A percentile compares a stretch with the other conserved stretches of the same genome.
phyloP scores from a whole-genome alignment of 2,113 vertebrate species.

The Gambusia holbrooki region DNA sequence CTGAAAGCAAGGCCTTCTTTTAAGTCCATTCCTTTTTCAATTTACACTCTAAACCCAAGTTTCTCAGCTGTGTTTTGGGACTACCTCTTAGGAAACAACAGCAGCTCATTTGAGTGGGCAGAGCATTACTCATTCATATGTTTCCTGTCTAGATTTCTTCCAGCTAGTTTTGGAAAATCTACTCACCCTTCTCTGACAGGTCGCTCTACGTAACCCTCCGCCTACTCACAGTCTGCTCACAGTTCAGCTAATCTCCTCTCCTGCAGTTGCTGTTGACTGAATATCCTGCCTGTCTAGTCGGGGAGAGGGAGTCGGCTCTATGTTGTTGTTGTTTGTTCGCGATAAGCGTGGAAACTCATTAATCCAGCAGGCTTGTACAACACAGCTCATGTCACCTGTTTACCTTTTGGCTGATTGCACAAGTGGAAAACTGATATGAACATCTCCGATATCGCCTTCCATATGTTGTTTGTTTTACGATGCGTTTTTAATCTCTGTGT shows the following conservation, averaged over 20 bases:
- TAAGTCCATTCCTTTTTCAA: background rate
- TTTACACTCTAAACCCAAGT: background rate
- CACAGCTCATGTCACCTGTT: conserved; percentile 17
- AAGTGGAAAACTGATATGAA: conserved; percentile 49
- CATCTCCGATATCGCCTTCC: background rate
- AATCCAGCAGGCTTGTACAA: conserved; percentile 27
- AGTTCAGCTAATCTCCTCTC: conserved; percentile 8
- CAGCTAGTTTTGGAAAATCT: conserved; percentile 19
- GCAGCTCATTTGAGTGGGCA: background rate
- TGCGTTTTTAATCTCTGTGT: conserved; percentile 29
- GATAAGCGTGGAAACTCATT: conserved; percentile 62
- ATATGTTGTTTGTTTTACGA: conserved; percentile 24
- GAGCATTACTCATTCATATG: conserved; percentile 4
- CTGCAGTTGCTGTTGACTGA: conserved; percentile 26
- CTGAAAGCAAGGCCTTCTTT: background rate
- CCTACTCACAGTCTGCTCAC: background rate
- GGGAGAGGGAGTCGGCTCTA: conserved; percentile 15
- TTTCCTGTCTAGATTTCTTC: conserved; percentile 33
- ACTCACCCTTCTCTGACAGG: conserved; percentile 1
- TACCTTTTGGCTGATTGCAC: conserved; percentile 30
- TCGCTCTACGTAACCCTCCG: background rate
- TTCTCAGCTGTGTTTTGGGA: background rate
- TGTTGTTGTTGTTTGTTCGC: conserved; percentile 54
- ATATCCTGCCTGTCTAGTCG: conserved; percentile 23
- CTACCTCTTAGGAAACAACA: background rate